Percentiles rank a stretch among this genome's conserved stretches.
Evolutionary conservation across 2,113 vertebrate species (phyloP).

Genomic region (Lota lota): DNA sequence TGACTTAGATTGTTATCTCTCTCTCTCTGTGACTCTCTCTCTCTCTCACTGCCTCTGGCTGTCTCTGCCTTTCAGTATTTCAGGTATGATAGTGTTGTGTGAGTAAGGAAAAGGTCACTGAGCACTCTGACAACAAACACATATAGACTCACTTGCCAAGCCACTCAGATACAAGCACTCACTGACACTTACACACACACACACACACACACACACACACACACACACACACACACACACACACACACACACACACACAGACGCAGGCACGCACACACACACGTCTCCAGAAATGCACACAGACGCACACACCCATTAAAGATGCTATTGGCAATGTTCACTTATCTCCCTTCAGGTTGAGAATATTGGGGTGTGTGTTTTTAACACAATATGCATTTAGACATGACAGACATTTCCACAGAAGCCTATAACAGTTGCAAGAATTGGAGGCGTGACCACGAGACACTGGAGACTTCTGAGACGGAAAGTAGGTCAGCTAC

Average conservation of each 20-base stretch:
- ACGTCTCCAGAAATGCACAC: constrained; percentile 17
- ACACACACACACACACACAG: constrained; percentile 9
- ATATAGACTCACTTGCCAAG: background rate
- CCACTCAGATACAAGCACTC: constrained; percentile 10
- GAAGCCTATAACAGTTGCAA: too few species aligned
- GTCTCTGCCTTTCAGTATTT: constrained; percentile 12
- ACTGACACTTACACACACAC: constrained; percentile 20
- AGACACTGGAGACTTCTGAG: constrained; percentile 56
- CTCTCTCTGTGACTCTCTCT: background rate
- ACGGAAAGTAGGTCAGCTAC: constrained; percentile 72
- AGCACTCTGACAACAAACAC: constrained; percentile 11
- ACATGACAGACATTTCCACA: too few species aligned
- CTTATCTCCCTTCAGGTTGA: constrained; percentile 24
- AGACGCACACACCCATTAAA: constrained; percentile 1
- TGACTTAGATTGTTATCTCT: too few species aligned
- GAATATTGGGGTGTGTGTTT: constrained; percentile 25
- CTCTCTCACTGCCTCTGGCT: background rate
- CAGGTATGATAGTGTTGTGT: constrained; percentile 8
- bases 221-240: constrained; percentile 14
- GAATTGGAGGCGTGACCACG: background rate
- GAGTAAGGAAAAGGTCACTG: constrained; percentile 44
- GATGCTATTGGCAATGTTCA: constrained; percentile 36
- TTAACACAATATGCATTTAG: too few species aligned
- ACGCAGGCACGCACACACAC: background rate
- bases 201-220: constrained; percentile 4